A percentile compares a stretch with the other conserved stretches of the same genome.
phyloP scores from a whole-genome alignment of 2,797 vertebrate species.

The Coendou prehensilis region DNA sequence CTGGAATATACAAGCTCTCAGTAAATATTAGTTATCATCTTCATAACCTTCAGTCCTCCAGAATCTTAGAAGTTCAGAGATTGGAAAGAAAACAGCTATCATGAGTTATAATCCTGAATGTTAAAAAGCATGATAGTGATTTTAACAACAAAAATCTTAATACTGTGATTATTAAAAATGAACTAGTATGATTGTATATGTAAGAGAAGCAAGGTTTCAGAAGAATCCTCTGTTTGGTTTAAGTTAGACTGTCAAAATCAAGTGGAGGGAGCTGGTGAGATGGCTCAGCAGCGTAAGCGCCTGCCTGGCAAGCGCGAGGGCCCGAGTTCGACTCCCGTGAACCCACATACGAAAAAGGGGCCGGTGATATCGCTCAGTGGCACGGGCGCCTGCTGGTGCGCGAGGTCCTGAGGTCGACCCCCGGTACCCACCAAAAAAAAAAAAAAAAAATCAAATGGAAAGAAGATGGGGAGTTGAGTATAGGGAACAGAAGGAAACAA shows the following conservation, averaged over 20 bases:
- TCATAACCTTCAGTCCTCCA: neutral
- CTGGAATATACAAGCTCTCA: neutral
- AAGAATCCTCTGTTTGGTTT: neutral
- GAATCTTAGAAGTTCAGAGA: neutral
- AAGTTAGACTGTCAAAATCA: conserved; percentile 3
- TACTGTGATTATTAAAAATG: neutral
- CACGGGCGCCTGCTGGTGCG: too few relatives aligned
- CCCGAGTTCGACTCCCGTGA: too few relatives aligned
- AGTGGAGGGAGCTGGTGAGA: too few relatives aligned
- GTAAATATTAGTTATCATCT: neutral
- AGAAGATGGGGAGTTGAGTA: neutral
- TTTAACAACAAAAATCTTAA: neutral
- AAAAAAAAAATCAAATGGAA: neutral
- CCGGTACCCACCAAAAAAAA: too few relatives aligned
- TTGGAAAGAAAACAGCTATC: neutral
- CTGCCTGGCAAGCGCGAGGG: too few relatives aligned
- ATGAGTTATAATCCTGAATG: neutral
- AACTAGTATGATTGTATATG: neutral
- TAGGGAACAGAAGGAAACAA: neutral
- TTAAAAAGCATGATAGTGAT: neutral
- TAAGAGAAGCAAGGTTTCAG: neutral
- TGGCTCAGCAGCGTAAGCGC: too few relatives aligned
- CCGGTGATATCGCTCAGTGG: too few relatives aligned
- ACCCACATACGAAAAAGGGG: too few relatives aligned
- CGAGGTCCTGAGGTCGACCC: too few relatives aligned